Evolutionary conservation across 2,888 invertebrate species (phyloP).

Genomic region (Harpalus rufipes): DNA sequence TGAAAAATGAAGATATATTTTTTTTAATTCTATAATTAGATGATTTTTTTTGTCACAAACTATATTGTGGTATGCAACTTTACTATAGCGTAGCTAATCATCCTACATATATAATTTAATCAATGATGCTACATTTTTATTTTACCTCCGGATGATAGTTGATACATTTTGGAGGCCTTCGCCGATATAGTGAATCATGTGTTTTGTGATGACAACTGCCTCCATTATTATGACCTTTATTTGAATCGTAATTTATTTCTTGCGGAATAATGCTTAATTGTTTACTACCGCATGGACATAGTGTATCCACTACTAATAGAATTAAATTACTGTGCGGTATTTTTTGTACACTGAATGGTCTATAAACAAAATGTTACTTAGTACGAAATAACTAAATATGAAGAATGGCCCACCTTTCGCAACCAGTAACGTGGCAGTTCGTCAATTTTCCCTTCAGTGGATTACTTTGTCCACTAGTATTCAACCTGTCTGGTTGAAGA

Average conservation of each 20-base stretch:
- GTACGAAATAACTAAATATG: neutral
- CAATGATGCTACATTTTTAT: neutral
- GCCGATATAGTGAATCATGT: slow-evolving; percentile 84
- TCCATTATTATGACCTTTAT: slow-evolving; percentile 73
- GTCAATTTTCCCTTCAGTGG: slow-evolving; percentile 93
- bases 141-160: slow-evolving; percentile 92
- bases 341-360: slow-evolving; percentile 95
- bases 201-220: slow-evolving; percentile 80
- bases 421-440: slow-evolving; percentile 92
- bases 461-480: slow-evolving; percentile 87
- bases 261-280: slow-evolving; percentile 89
- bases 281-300: slow-evolving; percentile 93
- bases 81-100: too few species aligned
- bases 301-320: slow-evolving; percentile 91
- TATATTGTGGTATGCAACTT: too few species aligned
- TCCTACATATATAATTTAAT: too few species aligned
- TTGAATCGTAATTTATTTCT: slow-evolving; percentile 81
- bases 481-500: slow-evolving; percentile 88
- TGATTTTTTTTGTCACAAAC: too few species aligned
- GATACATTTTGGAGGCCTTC: slow-evolving; percentile 89
- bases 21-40: too few species aligned
- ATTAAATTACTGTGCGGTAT: slow-evolving; percentile 94
- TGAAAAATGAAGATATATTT: too few species aligned
- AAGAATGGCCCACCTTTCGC: slow-evolving; percentile 83
- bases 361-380: slow-evolving; percentile 73